Base-by-base conservation (phyloP, 2,888 invertebrate genomes). In the Microctonus aethiopoides region DNA sequence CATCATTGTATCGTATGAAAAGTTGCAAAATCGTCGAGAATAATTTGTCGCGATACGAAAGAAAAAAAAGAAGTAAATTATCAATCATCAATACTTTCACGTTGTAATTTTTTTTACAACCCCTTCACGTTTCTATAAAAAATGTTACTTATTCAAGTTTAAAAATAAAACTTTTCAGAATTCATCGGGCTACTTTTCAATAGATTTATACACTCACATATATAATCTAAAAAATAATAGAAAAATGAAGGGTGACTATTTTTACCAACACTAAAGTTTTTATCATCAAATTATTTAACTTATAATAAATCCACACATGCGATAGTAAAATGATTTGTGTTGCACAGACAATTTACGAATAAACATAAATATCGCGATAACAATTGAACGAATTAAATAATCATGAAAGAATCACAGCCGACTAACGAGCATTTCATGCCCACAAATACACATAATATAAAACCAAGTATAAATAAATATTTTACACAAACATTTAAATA, bases 371-470 rank as follows among this genome's bases (percentile, higher is more conserved):
- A 32, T 20, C 20, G 32, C 11, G 36, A 26, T 57, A 16, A 16
- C 16, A 9, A 16, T 26, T 39, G 32, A 62, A 52, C 29, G 57
- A 46, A 74, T 70, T 72, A 66, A 70, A 68, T 57, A 73, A 72
- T 68, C 70, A 73, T 72, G 72, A 73, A n/a, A n/a, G 67, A 75
- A 72, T 72, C 62, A 61, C 60, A 63, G 24, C 16, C 22, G 67
- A 66, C 61, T 64, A 70, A 64, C 65, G 57, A 66, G 66, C 46
- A 60, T 67, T 70, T 57, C 61, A 57, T 60, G 32, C 41, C 34
- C 56, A 68, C 66, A 60, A 60, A 61, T 36, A 52, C n/a, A 11
- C 41, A 51, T 24, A 60, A n/a, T 10, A 11, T 10, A 56, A 2
- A 46, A 16, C 2, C n/a, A 16, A 16, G 4, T n/a, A 16, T n/a